Conservation (phyloP, 2,888 invertebrate genomes). For the Drosophila nigritarsus region DNA sequence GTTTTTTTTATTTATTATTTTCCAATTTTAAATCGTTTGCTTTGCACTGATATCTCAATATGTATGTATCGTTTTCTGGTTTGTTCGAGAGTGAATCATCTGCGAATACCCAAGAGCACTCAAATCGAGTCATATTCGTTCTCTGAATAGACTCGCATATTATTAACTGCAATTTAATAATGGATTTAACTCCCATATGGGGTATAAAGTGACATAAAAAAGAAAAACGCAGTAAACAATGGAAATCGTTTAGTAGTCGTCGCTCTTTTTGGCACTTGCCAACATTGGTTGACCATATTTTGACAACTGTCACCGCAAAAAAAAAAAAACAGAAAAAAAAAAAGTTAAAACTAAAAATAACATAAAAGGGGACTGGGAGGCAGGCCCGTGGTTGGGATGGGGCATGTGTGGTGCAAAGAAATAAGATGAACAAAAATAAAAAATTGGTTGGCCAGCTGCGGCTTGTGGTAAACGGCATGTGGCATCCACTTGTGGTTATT, state of each 20-base stretch:
- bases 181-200: not conserved
- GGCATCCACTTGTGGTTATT: conserved; percentile 80
- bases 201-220: not conserved
- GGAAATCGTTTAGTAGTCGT: not conserved
- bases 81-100: not conserved
- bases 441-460: conserved; percentile 61
- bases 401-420: conserved; percentile 5
- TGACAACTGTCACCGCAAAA: conserved; percentile 77
- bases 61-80: not conserved
- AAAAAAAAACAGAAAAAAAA: conserved; percentile 57
- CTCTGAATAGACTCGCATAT: not conserved
- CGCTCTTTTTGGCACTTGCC: not conserved
- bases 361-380: conserved; percentile 32
- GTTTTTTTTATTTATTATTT: too few species aligned
- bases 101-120: not conserved
- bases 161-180: not conserved
- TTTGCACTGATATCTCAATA: not conserved
- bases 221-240: not conserved
- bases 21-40: not conserved
- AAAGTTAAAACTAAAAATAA: conserved; percentile 52
- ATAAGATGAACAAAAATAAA: conserved; percentile 23
- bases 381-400: not conserved
- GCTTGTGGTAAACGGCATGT: conserved; percentile 43
- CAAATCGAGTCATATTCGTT: not conserved
- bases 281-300: conserved; percentile 66